Conservation (phyloP, 2,113 vertebrate species). For the Pao palembangensis region DNA sequence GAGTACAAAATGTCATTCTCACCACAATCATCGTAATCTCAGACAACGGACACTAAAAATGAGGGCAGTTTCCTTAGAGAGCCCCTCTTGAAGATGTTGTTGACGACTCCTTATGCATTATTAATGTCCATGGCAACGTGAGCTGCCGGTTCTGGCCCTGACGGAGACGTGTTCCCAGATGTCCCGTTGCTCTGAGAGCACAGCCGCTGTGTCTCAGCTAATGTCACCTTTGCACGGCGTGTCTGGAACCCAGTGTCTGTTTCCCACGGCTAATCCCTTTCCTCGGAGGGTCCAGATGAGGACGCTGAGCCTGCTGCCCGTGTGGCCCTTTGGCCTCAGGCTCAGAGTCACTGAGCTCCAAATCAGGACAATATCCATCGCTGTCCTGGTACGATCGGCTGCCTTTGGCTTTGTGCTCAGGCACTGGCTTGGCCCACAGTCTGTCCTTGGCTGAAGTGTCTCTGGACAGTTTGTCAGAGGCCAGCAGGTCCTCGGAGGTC, state of each 20-base stretch:
- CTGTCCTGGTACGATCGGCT: slow-evolving; percentile 83
- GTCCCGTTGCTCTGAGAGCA: slow-evolving; percentile 32
- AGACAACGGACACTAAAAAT: background rate
- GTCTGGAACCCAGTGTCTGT: slow-evolving; percentile 78
- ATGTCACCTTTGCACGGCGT: slow-evolving; percentile 89
- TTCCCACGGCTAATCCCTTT: slow-evolving; percentile 73
- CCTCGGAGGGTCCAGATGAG: slow-evolving; percentile 62
- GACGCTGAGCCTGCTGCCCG: slow-evolving; percentile 70
- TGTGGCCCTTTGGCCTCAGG: slow-evolving; percentile 84
- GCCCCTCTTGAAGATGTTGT: background rate
- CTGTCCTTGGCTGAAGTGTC: slow-evolving; percentile 79
- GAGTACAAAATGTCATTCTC: slow-evolving; percentile 29
- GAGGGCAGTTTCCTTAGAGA: background rate
- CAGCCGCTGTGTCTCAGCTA: slow-evolving; percentile 7
- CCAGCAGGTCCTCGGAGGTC: slow-evolving; percentile 84
- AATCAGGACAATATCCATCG: slow-evolving; percentile 94
- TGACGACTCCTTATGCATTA: background rate
- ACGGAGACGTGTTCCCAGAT: background rate
- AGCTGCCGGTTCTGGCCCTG: slow-evolving; percentile 16
- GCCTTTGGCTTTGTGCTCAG: slow-evolving; percentile 70
- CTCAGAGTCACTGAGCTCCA: slow-evolving; percentile 95
- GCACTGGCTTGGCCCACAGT: slow-evolving; percentile 79
- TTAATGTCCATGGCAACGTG: slow-evolving; percentile 3
- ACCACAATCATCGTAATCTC: slow-evolving; percentile 23
- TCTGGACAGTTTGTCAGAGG: slow-evolving; percentile 80